These are phyloP conservation scores for Barypeithes pellucidus DNA, from an alignment of 2,888 invertebrate genomes.

Conservation along the genomic window DNA sequence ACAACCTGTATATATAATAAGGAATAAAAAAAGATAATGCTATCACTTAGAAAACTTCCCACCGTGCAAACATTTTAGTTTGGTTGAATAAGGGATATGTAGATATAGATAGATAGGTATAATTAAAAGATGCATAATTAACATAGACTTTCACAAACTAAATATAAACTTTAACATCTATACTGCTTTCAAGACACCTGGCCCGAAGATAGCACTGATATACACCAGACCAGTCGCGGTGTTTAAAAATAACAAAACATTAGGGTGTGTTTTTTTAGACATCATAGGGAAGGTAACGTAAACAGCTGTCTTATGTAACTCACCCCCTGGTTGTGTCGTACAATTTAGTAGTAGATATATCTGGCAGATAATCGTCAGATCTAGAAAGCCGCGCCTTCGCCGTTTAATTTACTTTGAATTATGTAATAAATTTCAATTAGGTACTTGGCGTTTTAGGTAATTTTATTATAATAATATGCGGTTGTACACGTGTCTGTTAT, in stretches of 20 bases:
- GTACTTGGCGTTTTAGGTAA: slow-evolving; percentile 17
- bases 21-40: too few relatives aligned
- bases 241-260: slow-evolving; percentile 50
- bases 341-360: slow-evolving; percentile 34
- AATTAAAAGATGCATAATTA: too few relatives aligned
- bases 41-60: too few relatives aligned
- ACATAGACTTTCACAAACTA: too few relatives aligned
- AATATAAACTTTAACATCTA: too few relatives aligned
- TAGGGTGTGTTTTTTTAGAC: slow-evolving; percentile 44
- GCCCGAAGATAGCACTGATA: slow-evolving; percentile 35
- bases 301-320: slow-evolving; percentile 48
- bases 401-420: slow-evolving; percentile 23
- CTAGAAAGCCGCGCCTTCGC: slow-evolving; percentile 28
- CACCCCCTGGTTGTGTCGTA: slow-evolving; percentile 39
- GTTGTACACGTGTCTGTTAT: too few relatives aligned
- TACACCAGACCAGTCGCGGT: slow-evolving; percentile 40
- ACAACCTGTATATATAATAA: too few relatives aligned
- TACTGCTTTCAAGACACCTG: slow-evolving; percentile 20
- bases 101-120: too few relatives aligned
- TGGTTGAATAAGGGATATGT: too few relatives aligned
- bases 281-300: slow-evolving; percentile 29
- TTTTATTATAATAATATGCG: too few relatives aligned
- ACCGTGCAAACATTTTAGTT: too few relatives aligned
- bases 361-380: slow-evolving; percentile 38
- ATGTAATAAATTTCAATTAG: slow-evolving; percentile 21